Evolutionary conservation across 1,140 invertebrate genomes (phyloP).

Genomic region (Drosophila arizonae): DNA sequence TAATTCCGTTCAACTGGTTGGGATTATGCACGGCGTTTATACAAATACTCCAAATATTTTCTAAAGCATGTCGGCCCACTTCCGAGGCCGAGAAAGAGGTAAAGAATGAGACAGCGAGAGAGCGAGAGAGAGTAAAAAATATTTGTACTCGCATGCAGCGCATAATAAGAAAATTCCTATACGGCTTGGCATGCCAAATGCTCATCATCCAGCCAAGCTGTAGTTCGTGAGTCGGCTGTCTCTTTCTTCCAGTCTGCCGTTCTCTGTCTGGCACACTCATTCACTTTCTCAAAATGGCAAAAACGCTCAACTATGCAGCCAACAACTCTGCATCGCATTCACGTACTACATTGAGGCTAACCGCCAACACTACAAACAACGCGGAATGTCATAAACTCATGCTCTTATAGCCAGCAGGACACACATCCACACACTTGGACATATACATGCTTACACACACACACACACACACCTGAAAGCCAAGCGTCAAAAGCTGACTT

Average conservation of each 20-base stretch:
- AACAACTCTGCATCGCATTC: constrained; percentile 6
- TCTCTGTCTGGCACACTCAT: constrained; percentile 13
- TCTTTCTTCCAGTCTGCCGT: too few relatives aligned
- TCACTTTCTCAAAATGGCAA: constrained; percentile 28
- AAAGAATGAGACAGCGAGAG: not conserved
- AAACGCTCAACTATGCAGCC: constrained; percentile 60
- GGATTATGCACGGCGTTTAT: constrained; percentile 1
- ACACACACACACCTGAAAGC: constrained; percentile 3
- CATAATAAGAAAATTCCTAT: constrained; percentile 79
- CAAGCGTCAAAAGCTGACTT: constrained; percentile 49
- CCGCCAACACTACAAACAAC: constrained; percentile 5
- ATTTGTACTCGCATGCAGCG: constrained; percentile 55
- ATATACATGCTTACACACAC: not conserved
- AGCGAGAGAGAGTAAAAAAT: not conserved
- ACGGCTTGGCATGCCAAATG: constrained; percentile 64
- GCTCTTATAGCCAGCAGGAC: not conserved
- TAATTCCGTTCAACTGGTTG: constrained; percentile 59
- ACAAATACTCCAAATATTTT: constrained; percentile 33
- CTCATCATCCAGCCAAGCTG: constrained; percentile 23
- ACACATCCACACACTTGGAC: not conserved
- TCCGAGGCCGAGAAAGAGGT: too few relatives aligned
- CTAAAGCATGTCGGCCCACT: not conserved
- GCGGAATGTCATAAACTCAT: not conserved
- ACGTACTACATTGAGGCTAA: constrained; percentile 7
- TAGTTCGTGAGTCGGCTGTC: constrained; percentile 15